Evolutionary conservation across 2,888 invertebrate genomes (phyloP).

Genomic region (Drosophila neotestacea): DNA sequence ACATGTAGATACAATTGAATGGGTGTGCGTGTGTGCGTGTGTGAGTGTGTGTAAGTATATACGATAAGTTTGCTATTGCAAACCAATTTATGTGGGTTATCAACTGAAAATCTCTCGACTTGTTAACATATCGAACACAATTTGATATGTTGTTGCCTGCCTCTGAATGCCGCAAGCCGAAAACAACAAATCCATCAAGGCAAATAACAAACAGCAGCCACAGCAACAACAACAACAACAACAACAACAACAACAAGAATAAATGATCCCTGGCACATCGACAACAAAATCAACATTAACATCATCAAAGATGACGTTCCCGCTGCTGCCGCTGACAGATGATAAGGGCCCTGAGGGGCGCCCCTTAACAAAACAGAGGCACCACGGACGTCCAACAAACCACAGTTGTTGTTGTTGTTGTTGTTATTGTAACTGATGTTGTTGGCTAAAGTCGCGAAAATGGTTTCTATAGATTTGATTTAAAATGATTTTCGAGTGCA

Average conservation of each 20-base stretch:
- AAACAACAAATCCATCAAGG: slow-evolving; percentile 34
- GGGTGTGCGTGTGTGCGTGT: background rate
- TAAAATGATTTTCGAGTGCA: slow-evolving; percentile 56
- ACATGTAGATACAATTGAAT: background rate
- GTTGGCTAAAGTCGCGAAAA: slow-evolving; percentile 30
- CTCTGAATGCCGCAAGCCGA: slow-evolving; percentile 29
- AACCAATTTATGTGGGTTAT: slow-evolving; percentile 45
- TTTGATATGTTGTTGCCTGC: slow-evolving; percentile 50
- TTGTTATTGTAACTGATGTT: slow-evolving; percentile 12
- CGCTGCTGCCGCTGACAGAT: slow-evolving; percentile 49
- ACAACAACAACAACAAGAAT: slow-evolving; percentile 12
- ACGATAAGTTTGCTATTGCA: slow-evolving; percentile 8
- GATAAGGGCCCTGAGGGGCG: slow-evolving; percentile 50
- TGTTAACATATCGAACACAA: slow-evolving; percentile 71
- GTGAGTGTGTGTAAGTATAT: background rate
- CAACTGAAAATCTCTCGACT: slow-evolving; percentile 46
- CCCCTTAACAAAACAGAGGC: slow-evolving; percentile 7
- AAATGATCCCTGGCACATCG: slow-evolving; percentile 5
- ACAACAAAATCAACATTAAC: slow-evolving; percentile 26
- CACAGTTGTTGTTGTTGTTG: slow-evolving; percentile 17
- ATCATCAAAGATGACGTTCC: slow-evolving; percentile 50
- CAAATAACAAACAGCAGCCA: slow-evolving; percentile 25
- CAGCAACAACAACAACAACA: slow-evolving; percentile 15
- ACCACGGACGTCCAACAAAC: background rate
- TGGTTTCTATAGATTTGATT: slow-evolving; percentile 64